Conservation (phyloP, 2,113 vertebrate species). For the Crotalus tigris region DNA sequence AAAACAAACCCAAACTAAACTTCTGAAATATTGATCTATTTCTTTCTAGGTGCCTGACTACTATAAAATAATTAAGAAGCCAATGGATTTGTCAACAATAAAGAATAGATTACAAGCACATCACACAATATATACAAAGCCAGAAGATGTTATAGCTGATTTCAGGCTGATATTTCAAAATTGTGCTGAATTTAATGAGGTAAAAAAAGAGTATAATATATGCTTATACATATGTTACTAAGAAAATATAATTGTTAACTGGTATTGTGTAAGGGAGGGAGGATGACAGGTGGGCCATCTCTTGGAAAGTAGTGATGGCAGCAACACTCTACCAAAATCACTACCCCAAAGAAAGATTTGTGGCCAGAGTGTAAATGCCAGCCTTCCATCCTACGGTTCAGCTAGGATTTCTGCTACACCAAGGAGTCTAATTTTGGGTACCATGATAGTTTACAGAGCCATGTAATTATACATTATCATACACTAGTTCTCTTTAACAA, state of each 20-base stretch:
- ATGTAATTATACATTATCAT: not conserved
- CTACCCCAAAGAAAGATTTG: not conserved
- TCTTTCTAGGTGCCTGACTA: slow-evolving; percentile 76
- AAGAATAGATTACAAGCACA: slow-evolving; percentile 75
- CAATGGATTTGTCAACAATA: slow-evolving; percentile 82
- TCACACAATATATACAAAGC: slow-evolving; percentile 66
- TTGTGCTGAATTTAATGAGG: slow-evolving; percentile 82
- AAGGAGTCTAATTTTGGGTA: not conserved
- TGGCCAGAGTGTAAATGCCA: not conserved
- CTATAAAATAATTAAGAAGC: slow-evolving; percentile 80
- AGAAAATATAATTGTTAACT: not conserved
- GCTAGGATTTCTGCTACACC: not conserved
- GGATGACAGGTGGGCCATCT: not conserved
- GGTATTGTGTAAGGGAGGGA: not conserved
- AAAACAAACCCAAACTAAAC: not conserved
- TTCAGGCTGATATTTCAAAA: slow-evolving; percentile 78
- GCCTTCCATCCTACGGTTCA: not conserved
- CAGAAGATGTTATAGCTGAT: slow-evolving; percentile 77
- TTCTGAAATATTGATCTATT: not conserved
- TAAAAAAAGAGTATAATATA: slow-evolving; percentile 49
- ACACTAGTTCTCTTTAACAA: not conserved
- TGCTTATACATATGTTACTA: not conserved
- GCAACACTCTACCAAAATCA: not conserved
- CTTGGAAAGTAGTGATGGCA: not conserved
- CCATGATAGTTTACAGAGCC: not conserved